These are phyloP conservation scores for Colossoma macropomum DNA, from an alignment of 2,113 vertebrate genomes.

Conservation along the genomic window DNA sequence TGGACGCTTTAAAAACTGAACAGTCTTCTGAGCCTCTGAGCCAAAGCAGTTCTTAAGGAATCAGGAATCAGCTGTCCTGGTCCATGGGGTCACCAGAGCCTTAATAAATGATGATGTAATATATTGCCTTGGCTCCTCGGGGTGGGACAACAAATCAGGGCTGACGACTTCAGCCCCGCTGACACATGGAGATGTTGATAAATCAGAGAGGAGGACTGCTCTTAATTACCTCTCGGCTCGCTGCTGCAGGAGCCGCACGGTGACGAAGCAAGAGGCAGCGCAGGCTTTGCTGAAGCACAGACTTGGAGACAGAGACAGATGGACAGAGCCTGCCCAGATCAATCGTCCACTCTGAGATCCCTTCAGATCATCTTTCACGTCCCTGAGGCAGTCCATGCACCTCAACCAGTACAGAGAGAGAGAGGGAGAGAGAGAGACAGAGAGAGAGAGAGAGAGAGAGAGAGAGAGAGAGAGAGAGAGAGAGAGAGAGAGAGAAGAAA, in stretches of 20 bases:
- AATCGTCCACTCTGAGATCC: conserved; percentile 64
- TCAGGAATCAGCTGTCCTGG: background rate
- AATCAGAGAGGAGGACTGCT: conserved; percentile 46
- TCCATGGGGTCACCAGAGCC: background rate
- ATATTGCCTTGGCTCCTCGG: conserved; percentile 42
- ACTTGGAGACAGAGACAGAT: conserved; percentile 66
- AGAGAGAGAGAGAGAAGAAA: background rate
- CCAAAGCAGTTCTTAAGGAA: background rate
- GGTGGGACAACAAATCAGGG: conserved; percentile 56
- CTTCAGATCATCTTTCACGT: conserved; percentile 71
- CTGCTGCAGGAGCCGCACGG: conserved; percentile 19
- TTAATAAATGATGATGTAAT: conserved; percentile 55
- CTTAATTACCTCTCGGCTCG: conserved; percentile 63
- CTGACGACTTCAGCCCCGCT: conserved; percentile 11
- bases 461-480: background rate
- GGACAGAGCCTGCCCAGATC: conserved; percentile 66
- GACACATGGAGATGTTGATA: conserved; percentile 52
- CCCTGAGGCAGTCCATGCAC: conserved; percentile 7
- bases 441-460: background rate
- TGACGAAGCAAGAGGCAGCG: conserved; percentile 51
- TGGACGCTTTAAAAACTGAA: no score
- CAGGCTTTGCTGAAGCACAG: conserved; percentile 41
- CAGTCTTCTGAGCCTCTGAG: background rate
- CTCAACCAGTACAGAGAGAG: background rate
- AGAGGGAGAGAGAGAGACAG: background rate